Evolutionary conservation across 1,140 invertebrate genomes (phyloP).

Genomic region (Lucilia sericata): DNA sequence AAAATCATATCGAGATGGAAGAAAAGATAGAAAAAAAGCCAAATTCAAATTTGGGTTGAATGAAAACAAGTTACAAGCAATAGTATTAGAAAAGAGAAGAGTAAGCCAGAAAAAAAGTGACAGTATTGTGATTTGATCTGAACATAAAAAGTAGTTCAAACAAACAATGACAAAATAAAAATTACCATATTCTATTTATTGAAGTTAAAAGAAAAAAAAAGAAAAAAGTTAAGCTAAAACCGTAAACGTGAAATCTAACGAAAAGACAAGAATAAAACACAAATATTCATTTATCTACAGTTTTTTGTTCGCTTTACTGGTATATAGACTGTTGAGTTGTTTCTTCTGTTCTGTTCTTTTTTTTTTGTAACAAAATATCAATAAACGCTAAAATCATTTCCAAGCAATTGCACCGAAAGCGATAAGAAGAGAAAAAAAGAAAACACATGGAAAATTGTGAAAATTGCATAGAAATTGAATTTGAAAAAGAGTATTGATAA

Average conservation of each 20-base stretch:
- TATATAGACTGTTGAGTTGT: too few species aligned
- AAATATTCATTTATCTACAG: neutral
- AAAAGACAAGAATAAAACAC: too few species aligned
- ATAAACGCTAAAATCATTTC: conserved; percentile 38
- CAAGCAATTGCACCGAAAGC: conserved; percentile 32
- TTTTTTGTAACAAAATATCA: neutral
- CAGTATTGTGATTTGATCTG: conserved; percentile 1
- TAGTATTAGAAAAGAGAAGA: too few species aligned
- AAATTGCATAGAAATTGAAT: neutral
- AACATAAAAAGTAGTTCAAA: neutral
- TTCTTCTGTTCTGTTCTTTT: neutral
- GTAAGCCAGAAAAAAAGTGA: neutral
- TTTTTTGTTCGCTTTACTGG: neutral
- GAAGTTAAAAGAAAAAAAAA: neutral
- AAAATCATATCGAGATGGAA: neutral
- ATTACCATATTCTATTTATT: neutral
- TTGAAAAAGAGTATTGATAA: neutral
- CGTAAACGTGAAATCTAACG: neutral
- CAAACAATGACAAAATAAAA: neutral
- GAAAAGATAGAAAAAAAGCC: neutral
- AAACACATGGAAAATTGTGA: neutral
- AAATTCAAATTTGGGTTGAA: conserved; percentile 1
- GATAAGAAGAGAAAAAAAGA: neutral
- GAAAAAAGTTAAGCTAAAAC: too few species aligned
- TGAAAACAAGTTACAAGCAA: neutral